Evolutionary conservation across 2,888 invertebrate genomes (phyloP).

Genomic region (Sisyra terminalis): DNA sequence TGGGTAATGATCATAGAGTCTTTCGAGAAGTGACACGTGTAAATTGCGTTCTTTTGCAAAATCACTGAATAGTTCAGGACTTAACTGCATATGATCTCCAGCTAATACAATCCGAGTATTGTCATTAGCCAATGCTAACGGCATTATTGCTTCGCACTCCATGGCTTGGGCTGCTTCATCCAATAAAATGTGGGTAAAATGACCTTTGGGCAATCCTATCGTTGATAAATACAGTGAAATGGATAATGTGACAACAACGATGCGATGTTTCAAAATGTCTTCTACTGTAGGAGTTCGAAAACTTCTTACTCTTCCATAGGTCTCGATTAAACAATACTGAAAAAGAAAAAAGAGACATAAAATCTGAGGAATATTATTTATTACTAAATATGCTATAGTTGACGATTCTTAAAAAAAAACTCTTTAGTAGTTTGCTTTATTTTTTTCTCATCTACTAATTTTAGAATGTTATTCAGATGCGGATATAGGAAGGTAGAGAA

Average conservation of each 20-base stretch:
- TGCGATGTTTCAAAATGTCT: constrained; percentile 50
- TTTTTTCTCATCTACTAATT: too few species aligned
- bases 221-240: constrained; percentile 60
- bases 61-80: constrained; percentile 64
- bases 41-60: constrained; percentile 52
- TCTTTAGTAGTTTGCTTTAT: too few species aligned
- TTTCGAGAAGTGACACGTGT: constrained; percentile 57
- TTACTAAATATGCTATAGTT: too few species aligned
- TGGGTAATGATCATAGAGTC: constrained; percentile 63
- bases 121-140: constrained; percentile 52
- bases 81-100: constrained; percentile 75
- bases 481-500: too few species aligned
- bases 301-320: constrained; percentile 31
- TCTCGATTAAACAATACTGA: constrained; percentile 56
- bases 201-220: constrained; percentile 45
- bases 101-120: constrained; percentile 62
- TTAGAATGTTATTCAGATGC: too few species aligned
- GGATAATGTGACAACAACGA: constrained; percentile 64
- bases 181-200: constrained; percentile 65
- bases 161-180: constrained; percentile 81
- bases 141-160: constrained; percentile 73
- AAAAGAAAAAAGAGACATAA: constrained; percentile 16
- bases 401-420: too few species aligned
- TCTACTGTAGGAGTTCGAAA: constrained; percentile 54
- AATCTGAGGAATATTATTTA: too few species aligned